phyloP scores from a whole-genome alignment of 2,113 vertebrate species.

The Motacilla tschutschensis region DNA sequence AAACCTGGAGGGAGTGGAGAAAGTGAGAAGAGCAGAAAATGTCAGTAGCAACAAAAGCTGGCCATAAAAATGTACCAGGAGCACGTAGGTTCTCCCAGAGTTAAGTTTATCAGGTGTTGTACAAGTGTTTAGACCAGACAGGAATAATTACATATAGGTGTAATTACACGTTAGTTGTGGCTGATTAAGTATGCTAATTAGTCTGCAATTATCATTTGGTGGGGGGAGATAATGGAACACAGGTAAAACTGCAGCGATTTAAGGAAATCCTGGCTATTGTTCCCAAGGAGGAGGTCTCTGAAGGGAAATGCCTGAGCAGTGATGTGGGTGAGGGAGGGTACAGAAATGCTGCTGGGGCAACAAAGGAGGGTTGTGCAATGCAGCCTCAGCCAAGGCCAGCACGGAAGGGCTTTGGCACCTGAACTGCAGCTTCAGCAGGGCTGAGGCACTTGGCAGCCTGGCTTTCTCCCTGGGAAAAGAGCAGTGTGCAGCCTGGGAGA shows the following conservation, averaged over 20 bases:
- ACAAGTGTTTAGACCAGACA: background rate
- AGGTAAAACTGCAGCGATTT: background rate
- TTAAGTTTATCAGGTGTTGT: background rate
- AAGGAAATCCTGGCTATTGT: background rate
- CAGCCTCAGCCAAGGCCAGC: background rate
- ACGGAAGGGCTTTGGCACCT: background rate
- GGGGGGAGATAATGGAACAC: background rate
- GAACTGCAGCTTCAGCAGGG: background rate
- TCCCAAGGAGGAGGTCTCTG: background rate
- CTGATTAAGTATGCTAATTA: constrained; percentile 37
- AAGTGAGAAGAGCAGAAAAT: background rate
- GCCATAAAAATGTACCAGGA: background rate
- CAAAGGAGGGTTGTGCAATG: background rate
- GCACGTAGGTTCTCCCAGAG: accelerated
- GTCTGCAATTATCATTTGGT: constrained; percentile 11
- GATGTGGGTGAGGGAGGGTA: background rate
- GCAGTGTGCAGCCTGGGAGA: background rate
- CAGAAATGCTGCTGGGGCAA: background rate
- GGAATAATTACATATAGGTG: constrained; percentile 29
- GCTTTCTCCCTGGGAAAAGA: background rate
- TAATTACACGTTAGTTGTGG: constrained; percentile 31
- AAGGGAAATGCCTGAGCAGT: background rate
- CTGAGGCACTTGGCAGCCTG: background rate
- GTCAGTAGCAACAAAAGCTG: background rate
- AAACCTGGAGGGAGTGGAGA: background rate